Conservation (phyloP, 2,888 invertebrate genomes). For the Drosophila nigritarsus region DNA sequence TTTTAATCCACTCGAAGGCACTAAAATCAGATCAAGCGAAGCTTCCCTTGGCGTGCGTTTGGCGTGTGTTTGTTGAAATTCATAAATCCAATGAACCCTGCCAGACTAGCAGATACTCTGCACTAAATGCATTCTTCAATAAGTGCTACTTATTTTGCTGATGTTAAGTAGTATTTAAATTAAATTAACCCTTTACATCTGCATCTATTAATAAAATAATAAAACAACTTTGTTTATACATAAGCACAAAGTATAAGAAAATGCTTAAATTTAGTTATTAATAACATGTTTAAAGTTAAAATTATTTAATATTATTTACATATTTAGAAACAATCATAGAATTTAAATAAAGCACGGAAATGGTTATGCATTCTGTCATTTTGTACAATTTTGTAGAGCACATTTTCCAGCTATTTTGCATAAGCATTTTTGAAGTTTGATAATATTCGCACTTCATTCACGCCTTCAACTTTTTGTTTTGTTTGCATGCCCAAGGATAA, state of each 20-base stretch:
- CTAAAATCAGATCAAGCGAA: slow-evolving; percentile 48
- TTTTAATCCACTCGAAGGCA: slow-evolving; percentile 70
- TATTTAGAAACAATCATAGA: background rate
- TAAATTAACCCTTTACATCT: background rate
- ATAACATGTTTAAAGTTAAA: background rate
- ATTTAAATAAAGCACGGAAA: background rate
- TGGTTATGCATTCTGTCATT: background rate
- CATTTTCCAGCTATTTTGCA: background rate
- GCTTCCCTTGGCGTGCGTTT: slow-evolving; percentile 6
- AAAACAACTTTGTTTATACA: too few relatives aligned
- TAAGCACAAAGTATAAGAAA: background rate
- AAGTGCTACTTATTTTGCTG: background rate
- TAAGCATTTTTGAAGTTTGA: slow-evolving; percentile 13
- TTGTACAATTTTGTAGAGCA: background rate
- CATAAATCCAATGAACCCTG: slow-evolving; percentile 25
- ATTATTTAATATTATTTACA: background rate
- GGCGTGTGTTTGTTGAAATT: slow-evolving; percentile 31
- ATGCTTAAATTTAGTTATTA: background rate
- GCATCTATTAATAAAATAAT: too few relatives aligned
- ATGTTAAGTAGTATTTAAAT: background rate
- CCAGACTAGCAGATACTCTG: background rate
- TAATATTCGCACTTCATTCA: slow-evolving; percentile 32
- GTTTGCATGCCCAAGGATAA: slow-evolving; percentile 5
- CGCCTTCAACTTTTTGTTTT: slow-evolving; percentile 8
- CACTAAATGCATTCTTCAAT: background rate